Conservation (phyloP, 2,888 invertebrate genomes). For the Scaptomyza caliginosa region DNA sequence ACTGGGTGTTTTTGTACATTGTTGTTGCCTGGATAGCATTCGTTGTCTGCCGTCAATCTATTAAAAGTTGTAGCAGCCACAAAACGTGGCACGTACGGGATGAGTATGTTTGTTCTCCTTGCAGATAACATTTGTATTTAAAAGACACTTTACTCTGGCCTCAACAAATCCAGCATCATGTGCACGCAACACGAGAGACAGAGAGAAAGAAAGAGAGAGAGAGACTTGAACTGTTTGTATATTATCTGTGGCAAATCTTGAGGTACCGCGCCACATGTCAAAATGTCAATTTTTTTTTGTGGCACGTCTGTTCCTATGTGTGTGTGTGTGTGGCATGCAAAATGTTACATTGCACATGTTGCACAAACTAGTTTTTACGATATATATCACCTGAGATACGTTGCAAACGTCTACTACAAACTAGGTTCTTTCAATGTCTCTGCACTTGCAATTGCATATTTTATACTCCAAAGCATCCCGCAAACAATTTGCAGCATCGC, state of each 20-base stretch:
- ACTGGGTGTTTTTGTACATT: no score
- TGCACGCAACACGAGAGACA: conserved; percentile 19
- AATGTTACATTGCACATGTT: conserved; percentile 73
- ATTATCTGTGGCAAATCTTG: conserved; percentile 74
- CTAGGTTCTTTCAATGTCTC: conserved; percentile 45
- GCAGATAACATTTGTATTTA: conserved; percentile 74
- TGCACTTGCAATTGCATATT: conserved; percentile 67
- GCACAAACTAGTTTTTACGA: conserved; percentile 78
- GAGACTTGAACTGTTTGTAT: conserved; percentile 61
- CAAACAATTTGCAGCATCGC: conserved; percentile 24
- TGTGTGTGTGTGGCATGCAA: conserved; percentile 71
- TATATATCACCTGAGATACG: conserved; percentile 72
- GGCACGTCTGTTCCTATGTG: no score
- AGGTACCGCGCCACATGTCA: conserved; percentile 72
- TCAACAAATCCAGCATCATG: not conserved
- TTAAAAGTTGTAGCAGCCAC: no score
- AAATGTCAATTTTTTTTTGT: conserved; percentile 73
- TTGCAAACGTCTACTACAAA: conserved; percentile 14
- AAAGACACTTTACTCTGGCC: conserved; percentile 67
- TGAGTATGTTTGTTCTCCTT: conserved; percentile 24
- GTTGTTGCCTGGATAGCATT: no score
- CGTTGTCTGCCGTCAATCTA: conserved; percentile 76
- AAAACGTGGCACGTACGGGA: conserved; percentile 62
- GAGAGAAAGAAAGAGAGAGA: conserved; percentile 36
- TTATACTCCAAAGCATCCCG: no score